Evolutionary conservation across 2,113 vertebrate species (phyloP), one percentile per base, ranked within the genome.

Genomic region (Peromyscus maniculatus): DNA sequence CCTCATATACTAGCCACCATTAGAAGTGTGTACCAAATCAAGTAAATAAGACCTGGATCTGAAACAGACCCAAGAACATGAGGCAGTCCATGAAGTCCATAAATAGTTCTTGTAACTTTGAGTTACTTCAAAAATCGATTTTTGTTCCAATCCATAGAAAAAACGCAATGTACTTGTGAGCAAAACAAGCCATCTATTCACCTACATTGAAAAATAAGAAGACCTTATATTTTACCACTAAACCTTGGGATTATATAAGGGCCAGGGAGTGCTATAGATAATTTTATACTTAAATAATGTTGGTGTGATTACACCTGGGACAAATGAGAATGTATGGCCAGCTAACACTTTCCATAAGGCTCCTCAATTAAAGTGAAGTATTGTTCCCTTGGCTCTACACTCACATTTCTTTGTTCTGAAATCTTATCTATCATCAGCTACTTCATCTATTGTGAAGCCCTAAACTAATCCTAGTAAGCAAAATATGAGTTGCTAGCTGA

Each of bases 1-100:
- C 43, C 46, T 71, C 22, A 69, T n/a, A 33, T 21, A 36, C 31
- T 87, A 72, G 83, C 28, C 36, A 57, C 69, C 83, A 91, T 97
- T 94, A 94, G n/a, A 84, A 96, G 49, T 55, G 88, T 92, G 33
- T 72, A 62, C 79, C 57, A 87, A 59, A 55, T 78, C 84, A 91
- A 57, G 77, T 90, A 96, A 97, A 94, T 26, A 71, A 93, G 92
- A 59, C 43, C 59, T 89, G 22, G 31, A 10, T 96, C 12, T 95
- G 86, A 96, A 96, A 92, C 10, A 33, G 62, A 74, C 9, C 75
- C 62, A 43, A 93, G 82, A 88, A 88, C 8, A 72, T 89, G 52
- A 16, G 43, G 26, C 55, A 52, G 16, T 79, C 64, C 26, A 21
- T 24, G 33, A 59, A 89, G 86, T 87, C 78, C 64, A 7, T 49